phyloP scores from a whole-genome alignment of 1,140 invertebrate genomes.

The Streblospio benedicti region DNA sequence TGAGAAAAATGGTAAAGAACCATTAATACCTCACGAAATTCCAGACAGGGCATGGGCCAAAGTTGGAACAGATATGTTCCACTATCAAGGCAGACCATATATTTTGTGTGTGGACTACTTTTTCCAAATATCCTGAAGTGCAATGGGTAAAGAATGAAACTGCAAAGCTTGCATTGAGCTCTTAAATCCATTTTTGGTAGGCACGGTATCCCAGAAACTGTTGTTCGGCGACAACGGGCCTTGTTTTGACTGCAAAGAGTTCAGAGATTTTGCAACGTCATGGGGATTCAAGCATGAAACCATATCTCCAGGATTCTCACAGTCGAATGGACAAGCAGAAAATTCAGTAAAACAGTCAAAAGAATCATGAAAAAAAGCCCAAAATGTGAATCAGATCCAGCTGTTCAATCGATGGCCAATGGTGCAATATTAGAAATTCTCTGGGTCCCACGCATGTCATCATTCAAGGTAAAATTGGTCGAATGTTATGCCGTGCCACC shows the following conservation, averaged over 20 bases:
- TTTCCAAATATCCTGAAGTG: too few species aligned
- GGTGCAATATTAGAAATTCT: too few species aligned
- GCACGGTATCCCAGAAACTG: slow-evolving; percentile 24
- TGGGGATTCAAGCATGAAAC: background rate
- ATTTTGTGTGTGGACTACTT: too few species aligned
- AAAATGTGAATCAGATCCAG: too few species aligned
- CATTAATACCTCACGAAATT: background rate
- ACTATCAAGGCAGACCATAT: too few species aligned
- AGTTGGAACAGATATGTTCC: background rate
- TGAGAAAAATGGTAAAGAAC: background rate
- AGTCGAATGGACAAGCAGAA: slow-evolving; percentile 7
- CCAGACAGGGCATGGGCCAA: slow-evolving; percentile 1
- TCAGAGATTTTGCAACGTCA: slow-evolving; percentile 9
- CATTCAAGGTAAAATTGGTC: too few species aligned
- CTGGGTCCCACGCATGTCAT: too few species aligned
- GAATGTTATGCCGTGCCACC: too few species aligned
- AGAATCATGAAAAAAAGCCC: too few species aligned
- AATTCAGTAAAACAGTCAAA: background rate
- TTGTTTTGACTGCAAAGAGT: slow-evolving; percentile 14
- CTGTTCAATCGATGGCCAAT: too few species aligned
- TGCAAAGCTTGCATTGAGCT: too few species aligned
- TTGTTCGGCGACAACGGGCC: slow-evolving; percentile 26
- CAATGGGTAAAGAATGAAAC: too few species aligned
- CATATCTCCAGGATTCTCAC: slow-evolving; percentile 1
- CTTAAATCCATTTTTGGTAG: slow-evolving; percentile 20